phyloP scores from a whole-genome alignment of 2,797 vertebrate genomes.

The Allobates femoralis region DNA sequence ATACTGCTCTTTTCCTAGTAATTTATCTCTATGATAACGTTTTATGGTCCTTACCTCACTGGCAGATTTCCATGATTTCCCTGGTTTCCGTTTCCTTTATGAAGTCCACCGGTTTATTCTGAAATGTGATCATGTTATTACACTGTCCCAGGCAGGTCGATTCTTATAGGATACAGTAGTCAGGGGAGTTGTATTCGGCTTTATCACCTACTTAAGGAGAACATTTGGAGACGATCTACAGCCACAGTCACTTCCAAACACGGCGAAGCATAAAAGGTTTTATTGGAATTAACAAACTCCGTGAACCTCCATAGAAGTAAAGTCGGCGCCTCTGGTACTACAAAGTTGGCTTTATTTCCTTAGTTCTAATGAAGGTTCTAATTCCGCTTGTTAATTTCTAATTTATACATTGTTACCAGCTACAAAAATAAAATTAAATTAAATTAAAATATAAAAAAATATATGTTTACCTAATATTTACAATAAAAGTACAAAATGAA shows the following conservation, averaged over 20 bases:
- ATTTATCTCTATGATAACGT: neutral
- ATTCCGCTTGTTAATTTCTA: neutral
- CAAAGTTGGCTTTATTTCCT: neutral
- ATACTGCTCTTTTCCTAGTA: neutral
- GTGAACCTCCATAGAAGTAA: neutral
- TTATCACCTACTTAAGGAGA: slow-evolving; percentile 14
- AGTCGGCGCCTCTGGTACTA: neutral
- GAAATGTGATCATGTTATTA: slow-evolving; percentile 14
- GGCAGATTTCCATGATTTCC: slow-evolving; percentile 1
- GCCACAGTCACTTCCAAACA: slow-evolving; percentile 6
- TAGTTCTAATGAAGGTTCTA: neutral
- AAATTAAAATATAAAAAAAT: neutral
- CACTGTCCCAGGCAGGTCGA: neutral
- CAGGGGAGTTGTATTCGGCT: neutral
- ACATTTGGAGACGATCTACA: neutral
- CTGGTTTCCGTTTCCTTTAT: neutral
- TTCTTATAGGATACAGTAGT: neutral
- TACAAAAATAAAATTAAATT: neutral
- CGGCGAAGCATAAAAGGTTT: neutral
- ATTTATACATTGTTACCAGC: neutral
- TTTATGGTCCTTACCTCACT: neutral
- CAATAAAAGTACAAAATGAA: neutral
- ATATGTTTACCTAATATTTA: neutral
- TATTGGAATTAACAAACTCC: slow-evolving; percentile 13
- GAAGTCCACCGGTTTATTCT: slow-evolving; percentile 1